Evolutionary conservation across 2,797 vertebrate species (phyloP).

Genomic region (Takifugu ocellatus): DNA sequence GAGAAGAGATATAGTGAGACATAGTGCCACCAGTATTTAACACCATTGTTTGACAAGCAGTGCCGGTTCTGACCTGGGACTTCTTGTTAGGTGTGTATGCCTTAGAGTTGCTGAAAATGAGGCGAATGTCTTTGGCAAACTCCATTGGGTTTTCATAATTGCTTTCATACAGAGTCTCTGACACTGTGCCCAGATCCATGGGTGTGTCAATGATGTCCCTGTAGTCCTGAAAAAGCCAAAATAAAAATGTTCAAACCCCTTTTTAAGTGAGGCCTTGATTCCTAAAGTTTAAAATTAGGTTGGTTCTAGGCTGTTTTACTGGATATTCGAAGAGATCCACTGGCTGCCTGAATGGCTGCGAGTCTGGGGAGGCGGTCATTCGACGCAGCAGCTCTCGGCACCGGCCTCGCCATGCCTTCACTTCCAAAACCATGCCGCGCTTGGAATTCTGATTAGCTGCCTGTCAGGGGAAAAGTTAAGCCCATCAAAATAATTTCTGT

Average conservation of each 20-base stretch:
- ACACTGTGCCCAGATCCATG: constrained; percentile 95
- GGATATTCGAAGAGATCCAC: constrained; percentile 88
- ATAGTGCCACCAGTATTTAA: not conserved
- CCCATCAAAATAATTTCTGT: not conserved
- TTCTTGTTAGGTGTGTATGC: constrained; percentile 99
- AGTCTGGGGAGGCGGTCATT: constrained; percentile 87
- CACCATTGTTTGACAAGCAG: not conserved
- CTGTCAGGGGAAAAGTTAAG: constrained; percentile 35
- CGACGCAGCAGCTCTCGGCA: constrained; percentile 87
- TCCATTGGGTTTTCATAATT: constrained; percentile 94
- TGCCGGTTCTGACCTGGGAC: constrained; percentile 81
- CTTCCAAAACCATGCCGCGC: constrained; percentile 77
- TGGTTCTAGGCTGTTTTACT: constrained; percentile 69
- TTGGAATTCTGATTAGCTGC: constrained; percentile 53
- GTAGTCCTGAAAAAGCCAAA: constrained; percentile 80
- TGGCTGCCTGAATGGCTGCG: constrained; percentile 88
- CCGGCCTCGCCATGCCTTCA: constrained; percentile 82
- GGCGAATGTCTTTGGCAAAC: constrained; percentile 93
- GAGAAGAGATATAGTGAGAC: not conserved
- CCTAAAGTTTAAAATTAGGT: not conserved
- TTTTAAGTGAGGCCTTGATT: not conserved
- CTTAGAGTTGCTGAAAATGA: constrained; percentile 98
- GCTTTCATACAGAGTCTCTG: constrained; percentile 85
- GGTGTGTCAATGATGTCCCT: constrained; percentile 93
- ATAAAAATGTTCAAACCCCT: not conserved